Evolutionary conservation across 2,888 invertebrate genomes (phyloP), one percentile per base, ranked within the genome.

Genomic region (Drosophila nigricruria): DNA sequence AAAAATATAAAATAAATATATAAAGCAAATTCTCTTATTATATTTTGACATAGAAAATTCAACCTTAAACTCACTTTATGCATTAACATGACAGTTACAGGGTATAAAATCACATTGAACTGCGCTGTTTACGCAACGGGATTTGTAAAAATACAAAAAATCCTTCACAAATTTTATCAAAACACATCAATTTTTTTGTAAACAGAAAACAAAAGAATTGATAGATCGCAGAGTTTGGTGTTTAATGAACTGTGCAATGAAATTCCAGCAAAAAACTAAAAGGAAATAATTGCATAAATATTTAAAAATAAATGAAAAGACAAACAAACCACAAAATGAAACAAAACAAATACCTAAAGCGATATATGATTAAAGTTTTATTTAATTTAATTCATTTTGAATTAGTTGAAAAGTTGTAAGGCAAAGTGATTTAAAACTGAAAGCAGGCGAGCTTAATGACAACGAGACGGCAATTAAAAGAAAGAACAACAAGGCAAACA

Each of bases 341-440:
- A 34, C n/a, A 56, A 62, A 45, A 34, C 23, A 40, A 45, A 25
- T 45, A 8, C 45, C 45, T 23, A 2, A 45, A 59, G 49, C 56
- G 38, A 40, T 42, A 10, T 61, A 61, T 36, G 54, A 63, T 47
- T 30, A 30, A 25, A 52, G 47, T 67, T 52, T 65, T 49, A 16
- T 43, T 8, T 49, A 63, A 74, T 74, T 61, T 56, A 57, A 43
- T 62, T 72, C 52, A 79, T 70, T 18, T 49, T 18, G n/a, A 30
- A 12, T 47, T 18, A 18, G 14, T 14, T 12, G 30, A 32, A 49
- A 49, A 49, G 49, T 14, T 30, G 12, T 18, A 30, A 57, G 18
- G 54, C 57, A 70, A 70, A 66, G 30, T 20, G 36, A 49, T 56
- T 73, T 57, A 70, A 73, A 73, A 42, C 10, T 73, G 60, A 73